These are phyloP conservation scores for Mycogona germanica DNA, from an alignment of 2,888 invertebrate species.

Conservation along the genomic window DNA sequence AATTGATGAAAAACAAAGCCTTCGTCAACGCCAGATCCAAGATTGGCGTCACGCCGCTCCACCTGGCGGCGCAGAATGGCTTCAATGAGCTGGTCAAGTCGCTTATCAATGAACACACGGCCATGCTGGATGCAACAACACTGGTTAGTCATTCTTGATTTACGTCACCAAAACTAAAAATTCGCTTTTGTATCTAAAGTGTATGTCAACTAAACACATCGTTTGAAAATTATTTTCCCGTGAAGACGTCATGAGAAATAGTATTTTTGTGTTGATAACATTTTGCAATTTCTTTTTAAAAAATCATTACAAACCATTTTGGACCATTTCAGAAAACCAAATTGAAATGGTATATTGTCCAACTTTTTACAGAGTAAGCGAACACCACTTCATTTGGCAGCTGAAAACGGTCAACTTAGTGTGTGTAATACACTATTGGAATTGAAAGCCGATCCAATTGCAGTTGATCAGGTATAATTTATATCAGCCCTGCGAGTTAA, in stretches of 20 bases:
- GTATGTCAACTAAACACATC: no score
- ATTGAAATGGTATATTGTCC: no score
- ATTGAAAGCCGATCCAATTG: constrained; percentile 88
- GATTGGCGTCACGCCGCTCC: constrained; percentile 91
- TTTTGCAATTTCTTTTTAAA: no score
- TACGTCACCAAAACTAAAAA: neutral
- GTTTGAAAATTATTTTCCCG: no score
- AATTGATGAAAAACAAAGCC: constrained; percentile 82
- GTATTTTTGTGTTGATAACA: no score
- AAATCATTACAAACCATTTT: no score
- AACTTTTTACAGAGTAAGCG: constrained; percentile 59
- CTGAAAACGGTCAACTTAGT: constrained; percentile 90
- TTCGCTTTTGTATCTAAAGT: no score
- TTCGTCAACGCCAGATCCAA: constrained; percentile 98
- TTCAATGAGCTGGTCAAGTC: constrained; percentile 80
- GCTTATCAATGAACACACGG: constrained; percentile 88
- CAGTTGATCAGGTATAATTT: constrained; percentile 63
- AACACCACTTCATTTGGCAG: constrained; percentile 94
- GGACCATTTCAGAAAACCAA: no score
- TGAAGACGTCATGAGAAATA: no score
- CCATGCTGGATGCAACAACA: constrained; percentile 89
- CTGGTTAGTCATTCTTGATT: constrained; percentile 39
- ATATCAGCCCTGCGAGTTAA: neutral
- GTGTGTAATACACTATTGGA: constrained; percentile 85
- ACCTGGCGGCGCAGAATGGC: constrained; percentile 93